These are phyloP conservation scores for Acanthopagrus latus DNA, from an alignment of 2,797 vertebrate species.

Conservation along the genomic window DNA sequence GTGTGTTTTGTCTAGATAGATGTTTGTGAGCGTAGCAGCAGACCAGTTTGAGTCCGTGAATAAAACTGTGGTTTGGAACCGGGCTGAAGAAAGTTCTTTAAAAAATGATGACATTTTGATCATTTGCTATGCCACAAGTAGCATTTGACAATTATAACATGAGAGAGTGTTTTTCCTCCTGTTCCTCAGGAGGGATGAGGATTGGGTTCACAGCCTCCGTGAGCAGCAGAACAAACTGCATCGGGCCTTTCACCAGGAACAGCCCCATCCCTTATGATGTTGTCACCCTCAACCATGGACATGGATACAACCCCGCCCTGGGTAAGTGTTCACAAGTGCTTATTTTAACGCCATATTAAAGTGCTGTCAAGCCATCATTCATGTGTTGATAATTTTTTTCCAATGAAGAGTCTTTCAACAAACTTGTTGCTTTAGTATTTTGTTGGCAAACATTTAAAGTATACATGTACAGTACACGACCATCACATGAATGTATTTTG, in stretches of 20 bases:
- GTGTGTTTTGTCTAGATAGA: neutral
- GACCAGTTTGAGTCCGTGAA: neutral
- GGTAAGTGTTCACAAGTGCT: conserved; percentile 48
- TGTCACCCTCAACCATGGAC: conserved; percentile 67
- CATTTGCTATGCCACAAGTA: neutral
- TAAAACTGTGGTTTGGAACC: neutral
- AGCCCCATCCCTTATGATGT: conserved; percentile 58
- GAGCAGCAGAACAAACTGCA: conserved; percentile 48
- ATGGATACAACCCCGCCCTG: conserved; percentile 67
- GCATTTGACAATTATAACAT: neutral
- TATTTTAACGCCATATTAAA: neutral
- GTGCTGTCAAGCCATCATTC: neutral
- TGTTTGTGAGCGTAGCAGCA: neutral
- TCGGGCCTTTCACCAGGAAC: conserved; percentile 64
- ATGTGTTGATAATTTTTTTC: no score
- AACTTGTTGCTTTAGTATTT: neutral
- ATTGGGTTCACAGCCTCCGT: conserved; percentile 51
- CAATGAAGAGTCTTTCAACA: neutral
- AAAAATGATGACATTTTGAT: no score
- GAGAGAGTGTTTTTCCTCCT: neutral
- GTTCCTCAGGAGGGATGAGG: conserved; percentile 46
- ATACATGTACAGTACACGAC: neutral
- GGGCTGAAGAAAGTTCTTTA: no score
- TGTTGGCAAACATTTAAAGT: neutral
- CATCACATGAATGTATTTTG: neutral